phyloP scores from a whole-genome alignment of 2,888 invertebrate species.

The Malachius bipustulatus region DNA sequence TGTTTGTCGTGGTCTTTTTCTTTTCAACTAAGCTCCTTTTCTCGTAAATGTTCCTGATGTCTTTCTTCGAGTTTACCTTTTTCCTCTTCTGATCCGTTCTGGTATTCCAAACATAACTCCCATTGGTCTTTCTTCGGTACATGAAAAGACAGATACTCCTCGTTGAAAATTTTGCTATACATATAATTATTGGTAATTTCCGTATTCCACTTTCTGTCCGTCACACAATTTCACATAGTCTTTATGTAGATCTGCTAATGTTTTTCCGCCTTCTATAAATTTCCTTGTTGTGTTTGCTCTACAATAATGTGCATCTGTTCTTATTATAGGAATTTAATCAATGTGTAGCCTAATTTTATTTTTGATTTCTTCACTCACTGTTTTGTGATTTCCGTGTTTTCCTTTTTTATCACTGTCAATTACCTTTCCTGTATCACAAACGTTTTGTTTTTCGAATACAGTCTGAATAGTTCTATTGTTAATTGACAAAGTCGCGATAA shows the following conservation, averaged over 20 bases:
- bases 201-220: too few species aligned
- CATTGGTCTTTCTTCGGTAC: constrained; percentile 20
- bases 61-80: too few species aligned
- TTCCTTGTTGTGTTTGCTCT: constrained; percentile 20
- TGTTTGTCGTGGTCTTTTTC: constrained; percentile 12
- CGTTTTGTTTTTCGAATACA: constrained; percentile 12
- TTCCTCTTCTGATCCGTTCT: constrained; percentile 12
- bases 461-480: constrained; percentile 14
- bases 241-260: constrained; percentile 22
- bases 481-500: constrained; percentile 15
- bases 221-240: too few species aligned
- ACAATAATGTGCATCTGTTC: constrained; percentile 23
- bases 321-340: constrained; percentile 21
- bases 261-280: constrained; percentile 24
- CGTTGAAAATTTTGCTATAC: too few species aligned
- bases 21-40: constrained; percentile 8
- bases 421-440: constrained; percentile 13
- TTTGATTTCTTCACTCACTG: constrained; percentile 11
- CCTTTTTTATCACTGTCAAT: constrained; percentile 16
- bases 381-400: constrained; percentile 17
- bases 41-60: constrained; percentile 6
- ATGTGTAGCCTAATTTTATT: constrained; percentile 19
- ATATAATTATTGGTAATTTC: too few species aligned
- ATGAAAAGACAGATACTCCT: constrained; percentile 4
- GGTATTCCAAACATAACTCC: constrained; percentile 17